Conservation (phyloP, 2,797 vertebrate genomes). For the Lithobates sylvaticus region DNA sequence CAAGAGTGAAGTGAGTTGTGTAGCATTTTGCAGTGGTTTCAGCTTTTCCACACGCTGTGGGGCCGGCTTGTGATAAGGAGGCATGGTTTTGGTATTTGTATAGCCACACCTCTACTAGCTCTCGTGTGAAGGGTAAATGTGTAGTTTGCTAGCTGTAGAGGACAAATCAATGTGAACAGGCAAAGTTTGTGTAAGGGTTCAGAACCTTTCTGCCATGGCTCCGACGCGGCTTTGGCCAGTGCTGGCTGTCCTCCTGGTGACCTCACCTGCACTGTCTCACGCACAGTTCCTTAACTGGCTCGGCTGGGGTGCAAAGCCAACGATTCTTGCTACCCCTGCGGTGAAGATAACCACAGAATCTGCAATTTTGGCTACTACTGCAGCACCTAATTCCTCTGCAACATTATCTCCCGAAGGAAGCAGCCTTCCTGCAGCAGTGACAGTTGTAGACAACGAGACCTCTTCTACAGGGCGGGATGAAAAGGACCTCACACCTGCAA, state of each 20-base stretch:
- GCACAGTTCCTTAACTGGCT: constrained; percentile 52
- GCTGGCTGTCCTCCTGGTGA: constrained; percentile 20
- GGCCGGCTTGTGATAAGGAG: constrained; percentile 66
- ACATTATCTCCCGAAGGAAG: not conserved
- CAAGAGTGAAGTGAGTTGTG: constrained; percentile 45
- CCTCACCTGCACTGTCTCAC: constrained; percentile 50
- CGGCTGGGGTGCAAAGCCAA: not conserved
- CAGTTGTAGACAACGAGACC: not conserved
- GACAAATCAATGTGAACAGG: constrained; percentile 76
- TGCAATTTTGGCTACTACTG: constrained; percentile 52
- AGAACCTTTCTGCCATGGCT: constrained; percentile 55
- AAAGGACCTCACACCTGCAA: constrained; percentile 32
- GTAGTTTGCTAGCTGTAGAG: constrained; percentile 69
- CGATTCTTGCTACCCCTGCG: constrained; percentile 44
- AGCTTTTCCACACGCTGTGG: not conserved
- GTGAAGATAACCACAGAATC: not conserved
- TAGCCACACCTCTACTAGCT: constrained; percentile 69
- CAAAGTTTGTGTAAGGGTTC: constrained; percentile 53
- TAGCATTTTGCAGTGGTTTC: constrained; percentile 47
- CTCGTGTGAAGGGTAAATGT: constrained; percentile 66
- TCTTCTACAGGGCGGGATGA: constrained; percentile 3
- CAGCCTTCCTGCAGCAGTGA: not conserved
- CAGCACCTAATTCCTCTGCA: not conserved
- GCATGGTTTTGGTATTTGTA: constrained; percentile 58
- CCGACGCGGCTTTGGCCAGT: not conserved